Percentiles rank a stretch among this genome's conserved stretches.
Conservation (phyloP, 2,113 vertebrate genomes). For the Tapirus terrestris region DNA sequence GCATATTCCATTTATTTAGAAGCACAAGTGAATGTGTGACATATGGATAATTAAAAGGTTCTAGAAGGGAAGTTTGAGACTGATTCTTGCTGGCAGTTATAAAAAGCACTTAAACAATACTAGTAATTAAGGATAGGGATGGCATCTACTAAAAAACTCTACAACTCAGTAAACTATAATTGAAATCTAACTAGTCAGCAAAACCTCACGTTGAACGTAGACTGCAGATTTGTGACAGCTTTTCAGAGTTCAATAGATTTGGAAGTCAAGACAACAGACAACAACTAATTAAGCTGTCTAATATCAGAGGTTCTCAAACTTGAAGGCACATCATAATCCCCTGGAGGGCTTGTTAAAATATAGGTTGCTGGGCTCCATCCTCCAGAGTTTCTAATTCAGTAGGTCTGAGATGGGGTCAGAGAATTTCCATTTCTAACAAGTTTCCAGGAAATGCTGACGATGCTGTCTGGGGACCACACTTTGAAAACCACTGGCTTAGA, state of each 20-base stretch:
- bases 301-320: constrained; percentile 7
- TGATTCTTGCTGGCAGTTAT: not conserved
- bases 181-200: constrained; percentile 18
- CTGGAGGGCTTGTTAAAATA: constrained; percentile 39
- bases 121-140: not conserved
- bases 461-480: constrained; percentile 13
- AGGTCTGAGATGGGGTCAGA: not conserved
- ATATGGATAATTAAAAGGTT: constrained; percentile 26
- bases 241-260: constrained; percentile 42
- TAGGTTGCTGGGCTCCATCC: not conserved
- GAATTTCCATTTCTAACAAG: constrained; percentile 14
- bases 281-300: not conserved
- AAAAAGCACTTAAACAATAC: constrained; percentile 40
- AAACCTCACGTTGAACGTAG: constrained; percentile 25
- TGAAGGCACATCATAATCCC: not conserved
- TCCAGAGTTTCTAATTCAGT: constrained; percentile 20
- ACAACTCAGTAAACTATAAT: not conserved
- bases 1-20: not conserved
- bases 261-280: not conserved
- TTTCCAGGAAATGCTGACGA: constrained; percentile 29
- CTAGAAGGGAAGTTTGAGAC: not conserved
- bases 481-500: constrained; percentile 41
- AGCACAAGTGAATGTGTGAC: not conserved
- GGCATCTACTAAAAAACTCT: not conserved
- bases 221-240: not conserved